Percentiles rank a stretch among this genome's conserved stretches.
Evolutionary conservation across 1,140 invertebrate species (phyloP).

Genomic region (Oncopeltus fasciatus): DNA sequence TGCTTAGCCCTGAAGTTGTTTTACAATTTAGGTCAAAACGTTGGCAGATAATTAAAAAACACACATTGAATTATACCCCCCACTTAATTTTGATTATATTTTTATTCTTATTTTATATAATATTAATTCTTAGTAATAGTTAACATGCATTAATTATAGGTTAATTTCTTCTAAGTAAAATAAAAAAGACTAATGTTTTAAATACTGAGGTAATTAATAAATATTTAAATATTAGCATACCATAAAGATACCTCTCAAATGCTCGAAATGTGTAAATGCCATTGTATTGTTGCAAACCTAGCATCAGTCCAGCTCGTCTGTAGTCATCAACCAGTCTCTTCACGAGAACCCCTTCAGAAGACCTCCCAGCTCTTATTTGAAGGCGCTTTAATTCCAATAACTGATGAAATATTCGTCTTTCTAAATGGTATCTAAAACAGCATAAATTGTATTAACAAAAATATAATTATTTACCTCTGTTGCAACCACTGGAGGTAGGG

Average conservation of each 20-base stretch:
- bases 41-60: too few species aligned
- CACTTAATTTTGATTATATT: too few species aligned
- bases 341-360: slow-evolving; percentile 77
- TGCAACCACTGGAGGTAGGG: neutral
- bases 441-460: neutral
- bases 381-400: slow-evolving; percentile 80
- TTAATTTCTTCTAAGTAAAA: too few species aligned
- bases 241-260: slow-evolving; percentile 85
- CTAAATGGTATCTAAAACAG: slow-evolving; percentile 59
- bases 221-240: slow-evolving; percentile 28
- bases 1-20: too few species aligned
- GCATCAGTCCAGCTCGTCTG: slow-evolving; percentile 53
- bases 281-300: slow-evolving; percentile 54
- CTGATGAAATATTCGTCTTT: slow-evolving; percentile 87
- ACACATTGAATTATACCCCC: too few species aligned
- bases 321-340: slow-evolving; percentile 70
- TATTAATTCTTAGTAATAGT: too few species aligned
- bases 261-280: slow-evolving; percentile 62
- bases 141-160: too few species aligned
- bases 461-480: too few species aligned
- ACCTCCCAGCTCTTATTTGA: slow-evolving; percentile 76
- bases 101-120: too few species aligned
- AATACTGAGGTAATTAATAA: too few species aligned
- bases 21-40: too few species aligned
- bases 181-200: too few species aligned